A percentile compares a stretch with the other conserved stretches of the same genome.
Conservation (phyloP, 2,797 vertebrate genomes). For the Harpagifer antarcticus region DNA sequence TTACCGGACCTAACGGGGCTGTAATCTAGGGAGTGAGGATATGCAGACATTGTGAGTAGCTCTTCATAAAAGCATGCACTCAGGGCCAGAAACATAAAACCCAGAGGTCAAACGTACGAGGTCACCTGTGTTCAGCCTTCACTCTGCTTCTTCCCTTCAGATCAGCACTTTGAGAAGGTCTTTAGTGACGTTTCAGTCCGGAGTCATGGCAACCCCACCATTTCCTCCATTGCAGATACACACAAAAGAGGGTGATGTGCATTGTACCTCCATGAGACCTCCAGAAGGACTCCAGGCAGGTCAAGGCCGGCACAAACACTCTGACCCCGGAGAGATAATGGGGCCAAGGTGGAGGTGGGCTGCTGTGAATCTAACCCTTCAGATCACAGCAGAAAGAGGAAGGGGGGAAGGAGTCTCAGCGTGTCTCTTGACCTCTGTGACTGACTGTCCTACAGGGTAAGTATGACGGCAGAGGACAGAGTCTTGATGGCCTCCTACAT, state of each 20-base stretch:
- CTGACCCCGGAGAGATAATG: conserved; percentile 41
- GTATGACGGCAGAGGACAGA: conserved; percentile 34
- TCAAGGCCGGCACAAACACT: conserved; percentile 44
- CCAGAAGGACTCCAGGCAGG: conserved; percentile 17
- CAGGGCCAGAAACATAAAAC: no score
- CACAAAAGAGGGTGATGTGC: conserved; percentile 31
- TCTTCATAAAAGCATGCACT: no score
- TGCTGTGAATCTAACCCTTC: conserved; percentile 32
- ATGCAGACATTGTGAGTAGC: no score
- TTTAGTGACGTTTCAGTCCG: conserved; percentile 40
- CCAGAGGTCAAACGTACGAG: background rate
- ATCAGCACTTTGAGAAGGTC: conserved; percentile 13
- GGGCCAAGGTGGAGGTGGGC: background rate
- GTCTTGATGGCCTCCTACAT: conserved; percentile 67
- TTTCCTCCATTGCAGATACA: conserved; percentile 30
- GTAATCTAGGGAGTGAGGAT: background rate
- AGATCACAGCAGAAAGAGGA: conserved; percentile 41
- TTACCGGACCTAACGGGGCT: background rate
- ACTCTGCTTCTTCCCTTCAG: conserved; percentile 7
- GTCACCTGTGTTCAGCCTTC: conserved; percentile 20
- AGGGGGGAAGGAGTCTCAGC: conserved; percentile 21
- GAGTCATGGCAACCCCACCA: conserved; percentile 52
- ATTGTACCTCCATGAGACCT: conserved; percentile 27
- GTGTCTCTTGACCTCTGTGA: conserved; percentile 72
- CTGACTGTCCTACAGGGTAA: conserved; percentile 41